Conservation (phyloP, 2,888 invertebrate genomes). For the Agonopterix heracliana region DNA sequence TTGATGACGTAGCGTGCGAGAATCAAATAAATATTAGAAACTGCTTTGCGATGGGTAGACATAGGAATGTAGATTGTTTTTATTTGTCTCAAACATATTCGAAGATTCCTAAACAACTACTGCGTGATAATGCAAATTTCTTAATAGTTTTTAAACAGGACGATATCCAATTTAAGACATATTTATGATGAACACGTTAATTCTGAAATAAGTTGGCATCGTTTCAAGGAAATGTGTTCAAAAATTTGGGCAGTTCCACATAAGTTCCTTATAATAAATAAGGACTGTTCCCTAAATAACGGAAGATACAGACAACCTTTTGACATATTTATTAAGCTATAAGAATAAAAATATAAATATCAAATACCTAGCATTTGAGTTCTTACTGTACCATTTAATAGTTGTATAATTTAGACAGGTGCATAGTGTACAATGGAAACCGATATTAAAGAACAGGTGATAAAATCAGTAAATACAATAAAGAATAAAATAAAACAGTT, state of each 20-base stretch:
- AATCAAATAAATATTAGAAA: slow-evolving; percentile 10
- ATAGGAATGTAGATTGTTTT: not conserved
- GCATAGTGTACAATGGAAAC: no score
- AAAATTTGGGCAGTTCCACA: slow-evolving; percentile 10
- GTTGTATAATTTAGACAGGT: no score
- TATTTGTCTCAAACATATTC: not conserved
- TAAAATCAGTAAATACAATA: no score
- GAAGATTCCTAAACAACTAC: not conserved
- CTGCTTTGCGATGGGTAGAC: slow-evolving; percentile 7
- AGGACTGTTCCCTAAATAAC: no score
- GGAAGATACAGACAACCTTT: no score
- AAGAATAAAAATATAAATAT: no score
- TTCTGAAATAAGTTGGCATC: slow-evolving; percentile 18
- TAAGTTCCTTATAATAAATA: slow-evolving; percentile 17
- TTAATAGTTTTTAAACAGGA: not conserved
- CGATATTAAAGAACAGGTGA: no score
- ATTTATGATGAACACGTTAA: slow-evolving; percentile 19
- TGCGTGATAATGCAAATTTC: not conserved
- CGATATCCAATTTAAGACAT: not conserved
- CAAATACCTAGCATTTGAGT: no score
- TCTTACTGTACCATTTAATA: no score
- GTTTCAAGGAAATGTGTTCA: slow-evolving; percentile 18
- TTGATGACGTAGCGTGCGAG: slow-evolving; percentile 17
- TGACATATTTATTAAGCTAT: no score
- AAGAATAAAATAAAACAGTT: no score